A percentile compares a stretch with the other conserved stretches of the same genome.
Conservation (phyloP, 2,113 vertebrate species). For the Falco punctatus region DNA sequence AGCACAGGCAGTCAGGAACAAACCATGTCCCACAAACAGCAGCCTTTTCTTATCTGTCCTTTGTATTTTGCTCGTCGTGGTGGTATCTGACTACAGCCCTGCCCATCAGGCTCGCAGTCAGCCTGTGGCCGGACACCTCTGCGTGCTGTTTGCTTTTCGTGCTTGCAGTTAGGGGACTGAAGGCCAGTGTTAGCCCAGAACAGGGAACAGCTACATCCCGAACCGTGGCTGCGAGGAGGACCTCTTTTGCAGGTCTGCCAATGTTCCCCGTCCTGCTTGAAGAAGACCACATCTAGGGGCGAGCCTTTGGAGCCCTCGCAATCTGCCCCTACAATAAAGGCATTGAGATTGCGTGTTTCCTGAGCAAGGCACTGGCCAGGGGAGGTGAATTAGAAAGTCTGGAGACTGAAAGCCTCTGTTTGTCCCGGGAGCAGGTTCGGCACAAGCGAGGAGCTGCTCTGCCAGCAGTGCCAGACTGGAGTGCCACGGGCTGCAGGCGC, state of each 20-base stretch:
- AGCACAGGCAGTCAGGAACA: background rate
- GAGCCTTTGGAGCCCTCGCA: background rate
- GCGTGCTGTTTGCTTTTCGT: background rate
- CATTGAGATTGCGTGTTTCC: background rate
- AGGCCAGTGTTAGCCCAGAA: background rate
- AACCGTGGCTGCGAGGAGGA: background rate
- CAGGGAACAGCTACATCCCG: background rate
- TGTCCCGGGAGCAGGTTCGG: background rate
- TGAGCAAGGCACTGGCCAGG: background rate
- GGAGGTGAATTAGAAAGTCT: background rate
- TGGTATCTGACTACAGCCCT: background rate
- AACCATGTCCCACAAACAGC: background rate
- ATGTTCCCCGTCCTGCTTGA: background rate
- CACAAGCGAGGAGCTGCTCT: background rate
- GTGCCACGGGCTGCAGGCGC: background rate
- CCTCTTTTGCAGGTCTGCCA: background rate
- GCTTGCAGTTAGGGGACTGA: background rate
- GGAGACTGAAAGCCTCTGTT: background rate
- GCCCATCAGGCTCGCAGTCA: background rate
- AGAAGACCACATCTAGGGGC: background rate
- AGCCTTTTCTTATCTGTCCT: background rate
- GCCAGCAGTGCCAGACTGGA: background rate
- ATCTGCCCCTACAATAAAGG: background rate
- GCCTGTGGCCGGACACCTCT: background rate
- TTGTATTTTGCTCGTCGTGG: background rate